Evolutionary conservation across 2,888 invertebrate species (phyloP), one percentile per base, ranked within the genome.

Genomic region (Hydropsyche betteni): DNA sequence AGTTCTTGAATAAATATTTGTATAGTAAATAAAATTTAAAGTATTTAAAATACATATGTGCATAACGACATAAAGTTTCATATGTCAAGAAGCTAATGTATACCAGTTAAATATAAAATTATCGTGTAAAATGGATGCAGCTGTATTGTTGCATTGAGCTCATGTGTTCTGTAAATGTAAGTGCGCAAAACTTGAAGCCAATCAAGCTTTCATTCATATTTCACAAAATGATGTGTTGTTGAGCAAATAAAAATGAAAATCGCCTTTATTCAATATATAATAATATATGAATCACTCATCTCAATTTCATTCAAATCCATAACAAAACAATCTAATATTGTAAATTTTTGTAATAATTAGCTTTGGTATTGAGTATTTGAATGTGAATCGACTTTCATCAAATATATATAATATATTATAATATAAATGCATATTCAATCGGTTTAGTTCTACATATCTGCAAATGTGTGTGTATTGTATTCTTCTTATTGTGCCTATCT

Each of bases 81-180:
- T 58, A 69, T 69, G 58, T 53, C 75, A 71, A 71, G 69, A 69
- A 33, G 69, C 36, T 77, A 69, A 70, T 77, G 77, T 76, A 77
- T 77, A 77, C 77, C 77, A 75, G 50, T 74, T 75, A 75, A 71
- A 68, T 74, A 74, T 69, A 69, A 68, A 61, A 68, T 24, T 58
- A 58, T 58, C 16, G 58, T 68, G 74, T 75, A 55, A 75, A 73
- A 36, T 36, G 75, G 51, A 69, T 69, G 68, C 77, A 73, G 74
- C 75, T 74, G 71, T 70, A 74, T 38, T 69, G 73, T 75, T 73
- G 69, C 75, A 70, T 68, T 75, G 68, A 38, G 76, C 76, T 76
- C 52, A 68, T 77, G 69, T 75, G 75, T 75, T 77, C 75, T 75
- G 69, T 73, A 75, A 73, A 68, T 72, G 61, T 75, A 75, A 74